Percentiles rank a stretch among this genome's conserved stretches.
These are phyloP conservation scores for Dasypus novemcinctus DNA, from an alignment of 2,113 vertebrate species.

Conservation along the genomic window DNA sequence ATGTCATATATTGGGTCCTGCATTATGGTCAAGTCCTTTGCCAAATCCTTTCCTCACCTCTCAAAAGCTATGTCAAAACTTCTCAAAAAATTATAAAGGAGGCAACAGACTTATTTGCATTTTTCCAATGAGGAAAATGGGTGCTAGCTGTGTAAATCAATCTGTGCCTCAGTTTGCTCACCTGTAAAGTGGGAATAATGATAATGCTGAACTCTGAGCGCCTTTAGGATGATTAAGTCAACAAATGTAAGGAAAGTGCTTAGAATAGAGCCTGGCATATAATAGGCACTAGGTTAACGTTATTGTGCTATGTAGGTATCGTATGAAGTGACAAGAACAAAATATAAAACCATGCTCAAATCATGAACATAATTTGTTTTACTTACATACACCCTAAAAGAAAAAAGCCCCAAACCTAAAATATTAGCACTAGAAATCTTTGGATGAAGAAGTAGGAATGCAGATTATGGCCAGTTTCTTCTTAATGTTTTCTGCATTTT, in stretches of 20 bases:
- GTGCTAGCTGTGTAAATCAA: background rate
- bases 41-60: background rate
- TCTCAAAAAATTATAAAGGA: background rate
- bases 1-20: background rate
- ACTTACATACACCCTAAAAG: background rate
- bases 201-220: background rate
- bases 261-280: background rate
- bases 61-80: background rate
- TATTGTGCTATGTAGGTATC: background rate
- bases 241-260: background rate
- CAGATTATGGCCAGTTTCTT: background rate
- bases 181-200: background rate
- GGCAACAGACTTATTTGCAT: background rate
- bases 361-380: background rate
- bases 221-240: background rate
- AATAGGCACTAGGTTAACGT: background rate
- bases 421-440: background rate
- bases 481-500: background rate
- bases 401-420: background rate
- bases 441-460: background rate
- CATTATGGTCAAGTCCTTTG: background rate
- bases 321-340: background rate
- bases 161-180: background rate
- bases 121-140: background rate
- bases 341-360: background rate